A percentile compares a stretch with the other conserved stretches of the same genome.
These are phyloP conservation scores for Drosophila eohydei DNA, from an alignment of 2,888 invertebrate genomes.

Conservation along the genomic window DNA sequence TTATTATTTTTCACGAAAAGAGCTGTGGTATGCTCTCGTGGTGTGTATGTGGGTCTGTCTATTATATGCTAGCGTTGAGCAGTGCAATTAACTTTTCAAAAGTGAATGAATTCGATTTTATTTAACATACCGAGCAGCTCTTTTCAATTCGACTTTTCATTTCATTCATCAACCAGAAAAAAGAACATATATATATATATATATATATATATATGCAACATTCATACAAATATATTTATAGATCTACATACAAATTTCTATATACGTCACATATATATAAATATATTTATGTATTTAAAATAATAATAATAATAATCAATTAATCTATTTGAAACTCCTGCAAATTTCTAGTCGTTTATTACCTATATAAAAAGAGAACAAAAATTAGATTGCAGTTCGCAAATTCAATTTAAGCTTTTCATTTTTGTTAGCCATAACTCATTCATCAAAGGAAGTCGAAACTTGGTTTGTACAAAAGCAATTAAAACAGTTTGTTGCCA, in stretches of 20 bases:
- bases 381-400: slow-evolving; percentile 16
- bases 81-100: slow-evolving; percentile 68
- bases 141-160: slow-evolving; percentile 11
- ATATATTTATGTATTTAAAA: no score
- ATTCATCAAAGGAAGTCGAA: slow-evolving; percentile 53
- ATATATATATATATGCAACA: not conserved
- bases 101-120: slow-evolving; percentile 25
- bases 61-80: slow-evolving; percentile 42
- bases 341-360: not conserved
- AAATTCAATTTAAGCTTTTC: slow-evolving; percentile 56
- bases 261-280: no score
- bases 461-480: slow-evolving; percentile 60
- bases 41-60: not conserved
- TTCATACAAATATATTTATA: no score
- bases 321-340: not conserved
- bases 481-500: slow-evolving; percentile 65
- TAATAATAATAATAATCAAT: not conserved
- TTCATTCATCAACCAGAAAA: not conserved
- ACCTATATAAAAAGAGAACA: not conserved
- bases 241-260: no score
- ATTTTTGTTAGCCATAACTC: slow-evolving; percentile 54
- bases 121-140: slow-evolving; percentile 25
- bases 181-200: not conserved
- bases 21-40: slow-evolving; percentile 6
- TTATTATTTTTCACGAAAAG: slow-evolving; percentile 22